phyloP scores from a whole-genome alignment of 2,113 vertebrate genomes.

The Rhineura floridana region DNA sequence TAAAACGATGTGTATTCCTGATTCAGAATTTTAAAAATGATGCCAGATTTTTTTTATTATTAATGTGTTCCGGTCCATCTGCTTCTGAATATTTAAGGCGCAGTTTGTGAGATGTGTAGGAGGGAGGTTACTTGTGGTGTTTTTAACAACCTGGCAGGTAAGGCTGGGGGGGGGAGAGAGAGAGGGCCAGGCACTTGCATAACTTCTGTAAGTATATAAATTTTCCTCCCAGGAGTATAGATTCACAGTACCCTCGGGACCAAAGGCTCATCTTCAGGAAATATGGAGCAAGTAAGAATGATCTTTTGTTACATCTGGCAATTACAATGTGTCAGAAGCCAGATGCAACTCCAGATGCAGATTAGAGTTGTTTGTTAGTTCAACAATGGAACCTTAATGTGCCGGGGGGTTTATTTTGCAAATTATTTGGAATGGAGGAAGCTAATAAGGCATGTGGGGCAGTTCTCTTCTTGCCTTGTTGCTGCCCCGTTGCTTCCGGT shows the following conservation, averaged over 20 bases:
- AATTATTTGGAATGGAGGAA: not conserved
- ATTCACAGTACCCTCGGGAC: not conserved
- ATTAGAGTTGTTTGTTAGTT: not conserved
- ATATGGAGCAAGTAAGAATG: rapidly evolving
- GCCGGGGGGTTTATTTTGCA: not conserved
- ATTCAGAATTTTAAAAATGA: not conserved
- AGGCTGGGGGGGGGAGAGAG: not conserved
- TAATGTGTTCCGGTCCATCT: not conserved
- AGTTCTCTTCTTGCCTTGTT: not conserved
- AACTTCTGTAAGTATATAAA: not conserved
- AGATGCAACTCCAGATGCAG: rapidly evolving
- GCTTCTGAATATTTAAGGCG: not conserved
- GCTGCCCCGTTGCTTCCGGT: not conserved
- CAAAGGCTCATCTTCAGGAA: constrained; percentile 5
- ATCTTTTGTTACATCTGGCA: constrained; percentile 6
- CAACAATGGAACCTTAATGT: not conserved
- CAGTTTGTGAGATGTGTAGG: not conserved
- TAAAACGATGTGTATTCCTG: not conserved
- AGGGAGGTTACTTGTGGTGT: not conserved
- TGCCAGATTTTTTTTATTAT: not conserved
- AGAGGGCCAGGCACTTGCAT: not conserved
- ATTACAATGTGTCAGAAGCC: not conserved
- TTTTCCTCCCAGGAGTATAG: not conserved
- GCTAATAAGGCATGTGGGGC: not conserved
- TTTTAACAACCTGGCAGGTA: not conserved